These are phyloP conservation scores for Trialeurodes vaporariorum DNA, from an alignment of 1,140 invertebrate species.

Conservation along the genomic window DNA sequence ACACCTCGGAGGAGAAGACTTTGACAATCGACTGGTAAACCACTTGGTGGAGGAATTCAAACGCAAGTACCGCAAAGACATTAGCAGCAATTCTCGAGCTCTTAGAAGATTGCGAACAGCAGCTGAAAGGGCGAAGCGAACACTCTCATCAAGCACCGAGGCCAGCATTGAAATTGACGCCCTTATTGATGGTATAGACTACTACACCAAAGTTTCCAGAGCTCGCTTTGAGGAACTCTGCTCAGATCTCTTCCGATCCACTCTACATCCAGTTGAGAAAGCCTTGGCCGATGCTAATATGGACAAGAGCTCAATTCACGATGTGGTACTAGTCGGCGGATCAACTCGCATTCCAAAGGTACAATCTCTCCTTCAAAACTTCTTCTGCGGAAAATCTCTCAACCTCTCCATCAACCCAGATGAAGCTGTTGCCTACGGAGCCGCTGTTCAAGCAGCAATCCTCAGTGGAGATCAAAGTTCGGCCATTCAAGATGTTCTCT, in stretches of 20 bases:
- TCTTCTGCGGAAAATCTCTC: constrained; percentile 47
- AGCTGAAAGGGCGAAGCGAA: constrained; percentile 47
- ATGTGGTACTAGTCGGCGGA: constrained; percentile 67
- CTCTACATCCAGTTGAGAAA: constrained; percentile 49
- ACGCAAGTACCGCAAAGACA: constrained; percentile 40
- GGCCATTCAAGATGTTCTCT: constrained; percentile 42
- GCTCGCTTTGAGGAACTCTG: constrained; percentile 52
- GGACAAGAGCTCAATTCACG: constrained; percentile 55
- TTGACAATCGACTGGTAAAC: constrained; percentile 66
- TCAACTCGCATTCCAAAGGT: constrained; percentile 59
- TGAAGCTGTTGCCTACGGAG: constrained; percentile 52
- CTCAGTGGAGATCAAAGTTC: constrained; percentile 43
- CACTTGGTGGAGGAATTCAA: constrained; percentile 48
- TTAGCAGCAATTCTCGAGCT: constrained; percentile 37
- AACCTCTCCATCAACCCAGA: constrained; percentile 56
- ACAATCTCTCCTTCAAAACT: constrained; percentile 44
- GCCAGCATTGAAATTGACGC: constrained; percentile 45
- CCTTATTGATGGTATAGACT: constrained; percentile 44
- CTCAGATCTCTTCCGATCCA: constrained; percentile 44
- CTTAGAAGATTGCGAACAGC: constrained; percentile 50
- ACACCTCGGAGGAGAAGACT: constrained; percentile 65
- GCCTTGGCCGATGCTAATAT: constrained; percentile 60
- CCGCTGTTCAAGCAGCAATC: constrained; percentile 51
- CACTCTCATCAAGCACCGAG: constrained; percentile 44
- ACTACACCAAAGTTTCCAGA: constrained; percentile 45